Evolutionary conservation across 2,113 vertebrate species (phyloP), one percentile per base, ranked within the genome.

Genomic region (Pygathrix nemaeus): DNA sequence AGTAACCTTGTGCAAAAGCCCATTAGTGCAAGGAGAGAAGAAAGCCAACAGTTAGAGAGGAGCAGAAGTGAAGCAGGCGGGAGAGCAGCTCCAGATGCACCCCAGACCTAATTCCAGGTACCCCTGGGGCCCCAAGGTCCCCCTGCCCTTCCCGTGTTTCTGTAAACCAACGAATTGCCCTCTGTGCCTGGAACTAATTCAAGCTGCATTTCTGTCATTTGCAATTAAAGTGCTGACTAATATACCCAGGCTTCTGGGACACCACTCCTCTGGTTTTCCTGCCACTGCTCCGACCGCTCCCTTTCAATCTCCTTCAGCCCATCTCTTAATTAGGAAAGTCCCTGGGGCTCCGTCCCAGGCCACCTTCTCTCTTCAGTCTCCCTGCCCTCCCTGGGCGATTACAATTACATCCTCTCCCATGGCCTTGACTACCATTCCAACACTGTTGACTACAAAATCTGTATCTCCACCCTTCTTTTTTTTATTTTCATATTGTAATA

Each of bases 201-300:
- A 73, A 96, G 82, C 32, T 48, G 20, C n/a, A 68, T 66, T 52
- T 96, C 85, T 87, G 66, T 85, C 68, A 23, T 55, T n/a, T 57
- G 45, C 83, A 88, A 68, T 38, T 68, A 86, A 40, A 57, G 25
- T 32, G 57, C 68, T 73, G n/a, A 55, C 59, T 55, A 70, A 89
- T 20, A 21, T 11, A 8, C 25, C 75, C 11, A 48, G 38, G 27
- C 17, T 94, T 81, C 72, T 57, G 5, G 5, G 23, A 86, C 73
- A 73, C 16, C 45, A 30, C 10, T 12, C 48, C 6, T 61, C 50
- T 10, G 8, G 40, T 38, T 72, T 72, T 55, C 27, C 50, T 4
- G 9, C 68, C 21, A 30, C n/a, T 38, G 3, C 66, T 16, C 43
- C 59, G 11, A 1, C 70, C 89, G 48, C 20, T 16, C 48, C 55